phyloP scores from a whole-genome alignment of 2,113 vertebrate genomes.

The Peucedramus taeniatus region DNA sequence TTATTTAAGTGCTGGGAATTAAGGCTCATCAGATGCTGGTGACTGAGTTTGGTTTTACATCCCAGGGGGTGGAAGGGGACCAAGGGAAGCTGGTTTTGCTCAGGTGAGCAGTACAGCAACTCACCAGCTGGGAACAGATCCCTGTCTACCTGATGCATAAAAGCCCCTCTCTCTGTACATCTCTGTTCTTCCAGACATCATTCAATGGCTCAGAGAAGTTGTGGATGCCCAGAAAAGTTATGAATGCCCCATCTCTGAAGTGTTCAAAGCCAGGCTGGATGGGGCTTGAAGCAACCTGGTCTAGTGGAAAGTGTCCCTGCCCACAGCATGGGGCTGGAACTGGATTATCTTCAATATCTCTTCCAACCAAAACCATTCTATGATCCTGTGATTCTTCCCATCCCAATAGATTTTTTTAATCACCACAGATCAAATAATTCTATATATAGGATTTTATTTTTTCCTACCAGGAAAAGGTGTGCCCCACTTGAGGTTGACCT shows the following conservation, averaged over 20 bases:
- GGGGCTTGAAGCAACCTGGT: neutral
- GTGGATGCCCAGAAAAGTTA: neutral
- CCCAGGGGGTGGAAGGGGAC: neutral
- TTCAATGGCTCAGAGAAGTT: neutral
- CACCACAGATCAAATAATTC: neutral
- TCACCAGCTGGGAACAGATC: neutral
- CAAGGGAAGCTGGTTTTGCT: neutral
- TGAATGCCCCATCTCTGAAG: neutral
- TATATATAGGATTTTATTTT: neutral
- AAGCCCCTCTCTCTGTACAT: neutral
- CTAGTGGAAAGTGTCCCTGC: neutral
- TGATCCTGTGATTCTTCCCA: neutral
- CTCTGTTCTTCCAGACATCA: neutral
- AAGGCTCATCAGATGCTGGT: constrained; percentile 54
- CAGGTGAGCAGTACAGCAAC: constrained; percentile 21
- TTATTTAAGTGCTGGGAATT: constrained; percentile 71
- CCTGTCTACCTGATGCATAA: neutral
- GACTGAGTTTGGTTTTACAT: constrained; percentile 32
- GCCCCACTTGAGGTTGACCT: neutral
- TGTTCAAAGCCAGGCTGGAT: neutral
- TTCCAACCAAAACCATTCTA: neutral
- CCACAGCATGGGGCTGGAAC: neutral
- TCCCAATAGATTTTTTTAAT: neutral
- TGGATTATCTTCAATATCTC: neutral
- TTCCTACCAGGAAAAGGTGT: neutral